Evolutionary conservation across 2,888 invertebrate genomes (phyloP).

Genomic region (Yponomeuta sedellus): DNA sequence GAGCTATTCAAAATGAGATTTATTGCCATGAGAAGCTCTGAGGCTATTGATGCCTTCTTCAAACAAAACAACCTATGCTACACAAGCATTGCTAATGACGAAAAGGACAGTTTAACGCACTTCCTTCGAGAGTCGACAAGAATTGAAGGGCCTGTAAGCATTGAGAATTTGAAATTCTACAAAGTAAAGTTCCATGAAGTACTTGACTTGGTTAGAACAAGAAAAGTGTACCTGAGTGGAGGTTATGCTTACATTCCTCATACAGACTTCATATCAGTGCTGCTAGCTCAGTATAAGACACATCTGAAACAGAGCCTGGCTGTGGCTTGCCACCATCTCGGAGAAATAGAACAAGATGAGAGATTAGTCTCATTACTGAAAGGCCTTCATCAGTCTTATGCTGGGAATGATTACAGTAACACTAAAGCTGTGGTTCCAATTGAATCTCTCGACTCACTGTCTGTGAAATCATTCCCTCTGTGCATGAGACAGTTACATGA

Average conservation of each 20-base stretch:
- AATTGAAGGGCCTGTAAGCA: constrained; percentile 76
- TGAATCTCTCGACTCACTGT: constrained; percentile 85
- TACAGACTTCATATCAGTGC: constrained; percentile 88
- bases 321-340: constrained; percentile 81
- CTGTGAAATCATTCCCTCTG: constrained; percentile 92
- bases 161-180: constrained; percentile 82
- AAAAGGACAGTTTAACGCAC: constrained; percentile 79
- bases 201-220: constrained; percentile 85
- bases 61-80: constrained; percentile 81
- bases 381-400: constrained; percentile 87
- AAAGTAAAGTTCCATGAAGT: constrained; percentile 93
- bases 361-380: constrained; percentile 84
- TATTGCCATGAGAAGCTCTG: constrained; percentile 73
- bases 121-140: constrained; percentile 79
- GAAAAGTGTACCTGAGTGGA: constrained; percentile 85
- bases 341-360: constrained; percentile 89
- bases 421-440: constrained; percentile 78
- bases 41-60: constrained; percentile 81
- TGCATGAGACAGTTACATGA: constrained; percentile 97
- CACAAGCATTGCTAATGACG: constrained; percentile 79
- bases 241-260: constrained; percentile 94
- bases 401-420: constrained; percentile 86
- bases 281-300: constrained; percentile 85
- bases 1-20: constrained; percentile 92
- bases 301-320: constrained; percentile 82